phyloP scores from a whole-genome alignment of 2,113 vertebrate genomes.

The Thermophis baileyi region DNA sequence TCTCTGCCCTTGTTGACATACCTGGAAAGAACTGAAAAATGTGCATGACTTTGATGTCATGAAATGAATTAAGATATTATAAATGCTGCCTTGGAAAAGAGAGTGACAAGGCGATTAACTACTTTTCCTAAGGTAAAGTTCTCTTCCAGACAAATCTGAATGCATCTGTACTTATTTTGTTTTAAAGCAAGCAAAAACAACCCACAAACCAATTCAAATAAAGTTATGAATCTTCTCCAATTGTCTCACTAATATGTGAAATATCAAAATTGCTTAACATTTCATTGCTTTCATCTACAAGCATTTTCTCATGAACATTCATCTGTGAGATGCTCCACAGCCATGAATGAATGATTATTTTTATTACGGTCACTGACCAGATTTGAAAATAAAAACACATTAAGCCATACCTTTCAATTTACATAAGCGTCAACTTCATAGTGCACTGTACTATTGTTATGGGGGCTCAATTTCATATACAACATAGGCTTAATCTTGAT shows the following conservation, averaged over 20 bases:
- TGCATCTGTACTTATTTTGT: background rate
- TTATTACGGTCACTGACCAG: background rate
- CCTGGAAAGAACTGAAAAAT: background rate
- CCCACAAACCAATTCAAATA: background rate
- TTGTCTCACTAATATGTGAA: background rate
- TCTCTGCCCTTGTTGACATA: background rate
- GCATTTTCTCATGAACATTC: background rate
- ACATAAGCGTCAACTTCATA: constrained; percentile 24
- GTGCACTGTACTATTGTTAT: constrained; percentile 33
- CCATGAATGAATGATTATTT: background rate
- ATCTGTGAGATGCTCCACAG: constrained; percentile 11
- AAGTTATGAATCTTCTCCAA: background rate
- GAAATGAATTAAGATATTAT: background rate
- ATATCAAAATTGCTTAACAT: background rate
- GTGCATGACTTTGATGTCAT: background rate
- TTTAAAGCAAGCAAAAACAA: background rate
- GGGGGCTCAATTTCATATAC: constrained; percentile 29
- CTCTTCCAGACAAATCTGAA: background rate
- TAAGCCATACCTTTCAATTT: constrained; percentile 18
- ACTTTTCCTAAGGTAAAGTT: background rate
- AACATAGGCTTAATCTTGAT: constrained; percentile 57
- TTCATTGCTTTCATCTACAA: background rate
- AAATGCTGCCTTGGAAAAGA: background rate
- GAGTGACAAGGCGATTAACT: background rate
- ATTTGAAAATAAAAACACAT: background rate